phyloP scores from a whole-genome alignment of 2,113 vertebrate species.

The Gobius niger region DNA sequence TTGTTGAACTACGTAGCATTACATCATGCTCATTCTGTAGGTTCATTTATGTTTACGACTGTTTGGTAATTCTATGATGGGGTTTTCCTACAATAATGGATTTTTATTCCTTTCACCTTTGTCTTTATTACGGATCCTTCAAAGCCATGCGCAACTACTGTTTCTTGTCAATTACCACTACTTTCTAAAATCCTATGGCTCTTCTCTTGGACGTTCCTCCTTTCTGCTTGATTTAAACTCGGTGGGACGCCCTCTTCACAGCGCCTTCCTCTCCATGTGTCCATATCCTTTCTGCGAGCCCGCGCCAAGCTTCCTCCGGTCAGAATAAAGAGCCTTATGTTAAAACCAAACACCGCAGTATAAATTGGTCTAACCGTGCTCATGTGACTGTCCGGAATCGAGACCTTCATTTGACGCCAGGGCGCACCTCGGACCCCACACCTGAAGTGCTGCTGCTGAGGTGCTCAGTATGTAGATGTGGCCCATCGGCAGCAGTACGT shows the following conservation, averaged over 20 bases:
- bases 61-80: too few relatives aligned
- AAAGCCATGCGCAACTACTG: too few relatives aligned
- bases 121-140: too few relatives aligned
- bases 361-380: slow-evolving; percentile 7
- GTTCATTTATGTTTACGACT: too few relatives aligned
- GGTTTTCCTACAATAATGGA: too few relatives aligned
- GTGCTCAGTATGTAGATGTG: slow-evolving; percentile 24
- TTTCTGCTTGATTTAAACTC: slow-evolving; percentile 14
- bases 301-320: rapidly evolving
- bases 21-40: too few relatives aligned
- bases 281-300: not conserved
- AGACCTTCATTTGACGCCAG: slow-evolving; percentile 37
- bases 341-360: not conserved
- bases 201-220: not conserved
- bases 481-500: slow-evolving; percentile 16
- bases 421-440: slow-evolving; percentile 47
- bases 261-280: not conserved
- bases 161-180: not conserved
- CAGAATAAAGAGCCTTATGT: slow-evolving; percentile 23
- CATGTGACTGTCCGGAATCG: not conserved
- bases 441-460: slow-evolving; percentile 35
- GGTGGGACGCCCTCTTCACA: not conserved
- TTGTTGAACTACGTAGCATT: too few relatives aligned
- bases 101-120: too few relatives aligned
- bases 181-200: not conserved